These are phyloP conservation scores for Drosophila punjabiensis DNA, from an alignment of 1,140 invertebrate genomes.

Conservation along the genomic window DNA sequence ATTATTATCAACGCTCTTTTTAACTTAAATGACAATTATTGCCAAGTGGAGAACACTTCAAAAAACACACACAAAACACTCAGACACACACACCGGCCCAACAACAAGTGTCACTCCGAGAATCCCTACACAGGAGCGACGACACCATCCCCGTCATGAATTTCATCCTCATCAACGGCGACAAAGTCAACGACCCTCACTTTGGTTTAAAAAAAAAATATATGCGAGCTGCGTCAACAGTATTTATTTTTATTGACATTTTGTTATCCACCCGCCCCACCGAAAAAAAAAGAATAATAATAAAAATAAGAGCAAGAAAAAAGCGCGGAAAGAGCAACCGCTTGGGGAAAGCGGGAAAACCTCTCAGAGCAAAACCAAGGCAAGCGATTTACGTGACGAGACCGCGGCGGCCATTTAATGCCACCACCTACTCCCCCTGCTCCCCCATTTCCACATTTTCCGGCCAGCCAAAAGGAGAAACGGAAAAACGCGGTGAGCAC, in stretches of 20 bases:
- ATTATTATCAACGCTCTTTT: slow-evolving; percentile 16
- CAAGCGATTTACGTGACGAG: slow-evolving; percentile 50
- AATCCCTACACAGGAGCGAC: slow-evolving; percentile 24
- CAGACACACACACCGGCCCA: slow-evolving; percentile 5
- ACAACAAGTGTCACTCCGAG: slow-evolving; percentile 36
- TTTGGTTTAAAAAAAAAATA: slow-evolving; percentile 29
- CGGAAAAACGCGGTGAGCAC: slow-evolving; percentile 44
- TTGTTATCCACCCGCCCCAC: slow-evolving; percentile 26
- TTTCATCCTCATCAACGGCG: slow-evolving; percentile 27
- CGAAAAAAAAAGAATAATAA: slow-evolving; percentile 19
- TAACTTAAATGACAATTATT: slow-evolving; percentile 33
- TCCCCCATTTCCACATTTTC: slow-evolving; percentile 18
- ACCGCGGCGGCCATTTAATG: slow-evolving; percentile 50
- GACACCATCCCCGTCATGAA: slow-evolving; percentile 28
- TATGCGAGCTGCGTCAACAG: slow-evolving; percentile 33
- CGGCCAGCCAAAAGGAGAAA: slow-evolving; percentile 35
- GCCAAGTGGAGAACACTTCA: slow-evolving; percentile 18
- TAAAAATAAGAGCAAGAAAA: slow-evolving; percentile 10
- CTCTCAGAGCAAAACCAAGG: slow-evolving; percentile 35
- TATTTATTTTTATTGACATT: slow-evolving; percentile 58
- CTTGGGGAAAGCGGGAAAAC: slow-evolving; percentile 28
- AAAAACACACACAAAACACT: slow-evolving; percentile 2
- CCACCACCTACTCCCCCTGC: background rate
- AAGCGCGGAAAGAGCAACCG: slow-evolving; percentile 31
- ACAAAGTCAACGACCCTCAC: slow-evolving; percentile 24